phyloP scores from a whole-genome alignment of 2,797 vertebrate genomes.

The Rhinatrema bivittatum region DNA sequence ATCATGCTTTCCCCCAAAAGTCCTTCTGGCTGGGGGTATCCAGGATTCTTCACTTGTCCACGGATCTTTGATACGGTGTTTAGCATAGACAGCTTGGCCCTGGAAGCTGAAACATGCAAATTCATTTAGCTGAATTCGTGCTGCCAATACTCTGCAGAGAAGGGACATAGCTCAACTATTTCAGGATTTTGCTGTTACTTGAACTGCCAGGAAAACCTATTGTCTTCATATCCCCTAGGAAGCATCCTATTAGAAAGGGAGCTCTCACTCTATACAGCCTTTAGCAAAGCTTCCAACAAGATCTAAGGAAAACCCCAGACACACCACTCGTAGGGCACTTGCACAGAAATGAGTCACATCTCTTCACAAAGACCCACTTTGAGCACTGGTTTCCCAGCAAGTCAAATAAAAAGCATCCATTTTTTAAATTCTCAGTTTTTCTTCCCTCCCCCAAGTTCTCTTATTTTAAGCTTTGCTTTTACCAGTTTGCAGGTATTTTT shows the following conservation, averaged over 20 bases:
- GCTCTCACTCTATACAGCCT: not conserved
- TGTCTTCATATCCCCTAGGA: constrained; percentile 10
- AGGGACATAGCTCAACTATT: too few species aligned
- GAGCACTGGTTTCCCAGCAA: too few species aligned
- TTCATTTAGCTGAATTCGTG: too few species aligned
- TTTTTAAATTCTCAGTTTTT: too few species aligned
- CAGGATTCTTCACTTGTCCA: constrained; percentile 93
- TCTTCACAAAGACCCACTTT: too few species aligned
- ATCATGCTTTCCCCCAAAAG: constrained; percentile 92
- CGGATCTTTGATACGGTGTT: constrained; percentile 97
- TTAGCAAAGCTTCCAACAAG: not conserved
- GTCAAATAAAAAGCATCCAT: too few species aligned
- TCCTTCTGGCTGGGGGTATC: constrained; percentile 92
- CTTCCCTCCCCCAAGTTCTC: not conserved
- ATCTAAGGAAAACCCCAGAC: constrained; percentile 12
- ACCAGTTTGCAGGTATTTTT: too few species aligned
- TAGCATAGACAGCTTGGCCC: constrained; percentile 94
- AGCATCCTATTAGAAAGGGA: rapidly evolving
- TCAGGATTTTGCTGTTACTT: not conserved
- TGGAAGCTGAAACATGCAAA: constrained; percentile 63
- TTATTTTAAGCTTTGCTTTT: too few species aligned
- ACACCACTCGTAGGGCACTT: too few species aligned
- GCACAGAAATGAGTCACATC: too few species aligned
- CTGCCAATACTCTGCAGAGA: too few species aligned
- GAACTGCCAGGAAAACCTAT: not conserved